phyloP scores from a whole-genome alignment of 2,888 invertebrate species.

The Acleris sparsana region DNA sequence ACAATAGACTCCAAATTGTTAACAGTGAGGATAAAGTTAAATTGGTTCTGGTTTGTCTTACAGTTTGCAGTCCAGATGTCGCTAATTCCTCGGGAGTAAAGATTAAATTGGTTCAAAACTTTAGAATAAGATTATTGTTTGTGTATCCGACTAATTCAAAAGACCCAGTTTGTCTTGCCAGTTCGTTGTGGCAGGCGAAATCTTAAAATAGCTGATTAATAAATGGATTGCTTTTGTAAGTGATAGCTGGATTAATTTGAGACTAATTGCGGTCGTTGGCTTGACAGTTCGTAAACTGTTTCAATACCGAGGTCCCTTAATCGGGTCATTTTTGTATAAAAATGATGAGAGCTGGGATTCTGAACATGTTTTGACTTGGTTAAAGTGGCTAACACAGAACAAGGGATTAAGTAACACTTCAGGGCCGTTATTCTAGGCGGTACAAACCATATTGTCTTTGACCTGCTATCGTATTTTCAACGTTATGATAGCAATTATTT shows the following conservation, averaged over 20 bases:
- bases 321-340: no score
- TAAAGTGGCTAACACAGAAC: no score
- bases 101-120: constrained; percentile 3
- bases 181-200: constrained; percentile 11
- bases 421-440: no score
- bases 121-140: no score
- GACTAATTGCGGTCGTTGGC: constrained; percentile 19
- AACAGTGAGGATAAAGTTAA: not conserved
- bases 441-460: no score
- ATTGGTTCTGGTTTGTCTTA: not conserved
- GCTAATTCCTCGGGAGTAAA: not conserved
- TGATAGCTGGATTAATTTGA: constrained; percentile 30
- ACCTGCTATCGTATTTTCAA: no score
- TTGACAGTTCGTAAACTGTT: constrained; percentile 14
- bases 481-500: no score
- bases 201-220: constrained; percentile 36
- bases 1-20: constrained; percentile 8
- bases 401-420: no score
- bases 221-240: constrained; percentile 34
- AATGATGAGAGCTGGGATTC: no score
- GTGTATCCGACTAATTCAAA: constrained; percentile 19
- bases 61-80: not conserved
- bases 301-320: no score
- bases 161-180: constrained; percentile 22
- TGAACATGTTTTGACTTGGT: no score